Base-by-base conservation (phyloP, 2,888 invertebrate species). In the Drepana falcataria region DNA sequence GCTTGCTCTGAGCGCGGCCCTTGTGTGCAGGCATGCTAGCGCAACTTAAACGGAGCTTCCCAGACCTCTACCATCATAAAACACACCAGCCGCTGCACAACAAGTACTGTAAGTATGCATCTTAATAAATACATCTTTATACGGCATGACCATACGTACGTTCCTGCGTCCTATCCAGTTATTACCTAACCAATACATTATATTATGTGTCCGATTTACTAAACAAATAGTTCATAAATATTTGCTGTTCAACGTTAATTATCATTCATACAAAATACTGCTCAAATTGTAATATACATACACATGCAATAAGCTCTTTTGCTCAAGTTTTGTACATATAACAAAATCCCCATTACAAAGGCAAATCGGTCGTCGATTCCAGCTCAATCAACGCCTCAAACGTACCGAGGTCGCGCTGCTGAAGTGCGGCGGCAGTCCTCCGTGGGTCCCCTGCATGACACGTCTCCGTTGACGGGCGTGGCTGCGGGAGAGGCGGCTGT, bases 21-120 rank as follows among this genome's bases (percentile, higher is more conserved):
- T 90, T 90, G 91, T 91, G 89, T 94, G 93, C 94, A 95, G 95
- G 96, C 94, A 95, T 95, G 95, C 94, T 96, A 93, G 94, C 95
- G 92, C 95, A 95, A 92, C 94, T 96, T 92, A 95, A 95, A 94
- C 93, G 95, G 93, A 96, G 96, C 93, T 94, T 96, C 92, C 95
- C 95, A 85, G 96, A 96, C 92, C 94, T 96, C 87, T 94, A 95
- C 91, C 94, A 94, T 91, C 91, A 91, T 90, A 95, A 94, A 93
- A 94, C 93, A 79, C 95, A 94, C 84, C 95, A 94, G 91, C 94
- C 94, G 81, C 92, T 95, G 79, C 93, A 94, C 91, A 94, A 94
- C 93, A 94, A 94, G 89, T 93, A 93, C 88, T 91, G 92, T 91
- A 86, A 92, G 91, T 91, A 91, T 81, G 78, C 82, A 80, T 81